Evolutionary conservation across 37 sponge, comb jelly and placozoan species (phyloP), one percentile per base, ranked within the genome.

Genomic region (Dysidea cf. avara): DNA sequence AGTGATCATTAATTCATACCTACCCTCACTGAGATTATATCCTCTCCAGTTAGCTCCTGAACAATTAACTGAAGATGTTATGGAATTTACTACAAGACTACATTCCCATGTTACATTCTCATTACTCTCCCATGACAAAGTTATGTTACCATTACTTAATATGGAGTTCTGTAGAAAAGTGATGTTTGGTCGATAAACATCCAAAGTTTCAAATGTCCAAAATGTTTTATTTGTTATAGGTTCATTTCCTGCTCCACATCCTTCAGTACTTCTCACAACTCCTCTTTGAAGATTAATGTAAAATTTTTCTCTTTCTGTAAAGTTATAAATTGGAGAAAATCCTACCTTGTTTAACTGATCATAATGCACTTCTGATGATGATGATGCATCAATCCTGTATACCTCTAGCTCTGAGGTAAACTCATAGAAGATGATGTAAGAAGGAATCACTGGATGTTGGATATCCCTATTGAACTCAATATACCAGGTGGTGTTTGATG

Each of bases 171-270:
- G 16, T 16, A 53, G 7, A 34, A 76, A 76, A 14, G 7, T 9
- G 7, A 76, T 52, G 22, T n/a, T 51, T 13, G 77, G 77, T 18
- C 66, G 77, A 64, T 66, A 64, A 76, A 76, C 0, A 33, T 64
- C 77, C 77, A 76, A 29, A n/a, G n/a, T n/a, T n/a, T n/a, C n/a
- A n/a, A n/a, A n/a, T n/a, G n/a, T n/a, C n/a, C n/a, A n/a, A n/a
- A 64, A 76, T 1, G 29, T 22, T 50, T 53, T 76, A n/a, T 64
- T 66, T 35, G 18, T 53, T 7, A 76, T 17, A 53, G 77, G 77
- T n/a, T 76, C 77, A 51, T 76, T 76, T 63, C 66, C 77, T 28
- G 77, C 58, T 34, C 66, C 55, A 64, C 77, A 76, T 2, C 66
- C 66, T n/a, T 33, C 53, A 1, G 56, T 64, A 64, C n/a, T n/a